These are phyloP conservation scores for Hippasteria phrygiana DNA, from an alignment of 53 echinoderm and acorn worm genomes.

Conservation along the genomic window DNA sequence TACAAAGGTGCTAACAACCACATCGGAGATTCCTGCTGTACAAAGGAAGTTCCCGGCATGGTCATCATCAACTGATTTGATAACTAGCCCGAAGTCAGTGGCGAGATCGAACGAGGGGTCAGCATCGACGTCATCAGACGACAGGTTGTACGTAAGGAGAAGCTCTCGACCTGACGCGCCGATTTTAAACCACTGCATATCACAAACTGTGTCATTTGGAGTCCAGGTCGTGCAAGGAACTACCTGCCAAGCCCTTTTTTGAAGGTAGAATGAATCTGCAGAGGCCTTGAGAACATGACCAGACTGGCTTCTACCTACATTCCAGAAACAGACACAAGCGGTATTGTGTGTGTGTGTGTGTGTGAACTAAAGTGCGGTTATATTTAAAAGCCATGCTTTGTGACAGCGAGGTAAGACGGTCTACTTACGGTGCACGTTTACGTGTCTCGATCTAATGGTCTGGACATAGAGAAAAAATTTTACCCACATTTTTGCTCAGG, in stretches of 20 bases:
- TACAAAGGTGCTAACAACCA: neutral
- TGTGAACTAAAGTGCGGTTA: too few species aligned
- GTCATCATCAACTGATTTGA: conserved; percentile 3
- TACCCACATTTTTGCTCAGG: too few species aligned
- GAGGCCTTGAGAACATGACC: neutral
- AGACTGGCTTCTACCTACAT: neutral
- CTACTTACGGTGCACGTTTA: too few species aligned
- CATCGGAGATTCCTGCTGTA: neutral
- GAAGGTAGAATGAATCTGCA: neutral
- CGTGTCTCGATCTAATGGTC: too few species aligned
- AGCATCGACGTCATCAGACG: neutral
- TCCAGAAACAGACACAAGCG: neutral
- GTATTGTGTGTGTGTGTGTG: too few species aligned
- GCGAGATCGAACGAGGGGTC: neutral
- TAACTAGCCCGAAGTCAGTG: neutral
- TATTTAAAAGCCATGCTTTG: too few species aligned
- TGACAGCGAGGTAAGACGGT: too few species aligned
- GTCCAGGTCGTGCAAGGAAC: conserved; percentile 17
- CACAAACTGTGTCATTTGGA: neutral
- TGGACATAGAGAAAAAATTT: too few species aligned
- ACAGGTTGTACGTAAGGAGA: conserved; percentile 6
- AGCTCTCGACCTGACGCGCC: neutral
- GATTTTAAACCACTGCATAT: conserved; percentile 24
- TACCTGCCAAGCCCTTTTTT: neutral
- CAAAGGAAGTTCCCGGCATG: conserved; percentile 7